Conservation (phyloP, 1,140 invertebrate genomes). For the Limonius californicus region DNA sequence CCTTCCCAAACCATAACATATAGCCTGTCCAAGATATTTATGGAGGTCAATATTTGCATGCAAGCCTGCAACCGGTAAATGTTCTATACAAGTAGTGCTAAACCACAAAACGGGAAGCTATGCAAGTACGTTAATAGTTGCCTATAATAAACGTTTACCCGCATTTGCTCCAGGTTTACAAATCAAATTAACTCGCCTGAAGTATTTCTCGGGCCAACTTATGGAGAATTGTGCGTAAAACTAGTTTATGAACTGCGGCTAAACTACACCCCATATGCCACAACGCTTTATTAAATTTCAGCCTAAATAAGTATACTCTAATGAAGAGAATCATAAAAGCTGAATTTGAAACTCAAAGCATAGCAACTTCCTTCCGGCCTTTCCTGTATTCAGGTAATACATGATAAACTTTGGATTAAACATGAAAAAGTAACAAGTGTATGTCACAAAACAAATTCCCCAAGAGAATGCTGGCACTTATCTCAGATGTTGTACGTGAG, state of each 20-base stretch:
- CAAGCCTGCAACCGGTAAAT: neutral
- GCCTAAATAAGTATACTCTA: neutral
- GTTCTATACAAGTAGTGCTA: neutral
- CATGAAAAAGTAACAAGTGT: no score
- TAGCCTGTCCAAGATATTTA: constrained; percentile 1
- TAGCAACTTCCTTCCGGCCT: no score
- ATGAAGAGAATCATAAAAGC: neutral
- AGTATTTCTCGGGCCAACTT: constrained; percentile 30
- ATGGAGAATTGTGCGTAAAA: constrained; percentile 34
- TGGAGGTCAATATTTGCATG: neutral
- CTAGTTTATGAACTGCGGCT: constrained; percentile 33
- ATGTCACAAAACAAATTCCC: no score
- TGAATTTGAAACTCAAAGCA: no score
- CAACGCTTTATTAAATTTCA: neutral
- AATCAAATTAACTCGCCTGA: constrained; percentile 25
- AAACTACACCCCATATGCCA: no score
- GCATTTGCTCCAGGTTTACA: neutral
- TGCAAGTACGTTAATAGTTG: neutral
- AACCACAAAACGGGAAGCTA: neutral
- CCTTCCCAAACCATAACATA: neutral
- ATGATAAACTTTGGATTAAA: no score
- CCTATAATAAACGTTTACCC: neutral
- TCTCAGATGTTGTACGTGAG: no score
- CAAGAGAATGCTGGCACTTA: no score
- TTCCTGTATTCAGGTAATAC: no score